These are phyloP conservation scores for Thalassarche chlororhynchos DNA, from an alignment of 2,113 vertebrate genomes.

Conservation along the genomic window DNA sequence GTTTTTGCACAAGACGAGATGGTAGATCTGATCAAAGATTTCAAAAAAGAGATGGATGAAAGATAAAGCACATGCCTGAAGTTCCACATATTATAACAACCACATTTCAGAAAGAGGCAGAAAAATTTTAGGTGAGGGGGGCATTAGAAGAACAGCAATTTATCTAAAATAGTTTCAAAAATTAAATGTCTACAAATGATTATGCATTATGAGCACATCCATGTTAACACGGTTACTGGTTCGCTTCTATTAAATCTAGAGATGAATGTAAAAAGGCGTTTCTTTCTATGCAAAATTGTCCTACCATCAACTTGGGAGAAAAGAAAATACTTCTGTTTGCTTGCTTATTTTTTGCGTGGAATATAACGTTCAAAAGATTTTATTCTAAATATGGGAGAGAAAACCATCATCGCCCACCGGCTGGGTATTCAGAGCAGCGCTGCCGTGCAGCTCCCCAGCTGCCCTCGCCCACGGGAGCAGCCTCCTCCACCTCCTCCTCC, in stretches of 20 bases:
- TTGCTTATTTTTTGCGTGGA: background rate
- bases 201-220: background rate
- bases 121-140: background rate
- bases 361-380: background rate
- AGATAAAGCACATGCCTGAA: background rate
- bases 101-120: background rate
- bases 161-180: background rate
- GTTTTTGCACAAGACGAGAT: background rate
- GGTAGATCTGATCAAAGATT: background rate
- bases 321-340: background rate
- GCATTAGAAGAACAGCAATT: background rate
- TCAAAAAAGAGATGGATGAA: background rate
- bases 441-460: accelerated
- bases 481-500: background rate
- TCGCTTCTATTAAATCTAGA: background rate
- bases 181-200: background rate
- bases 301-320: background rate
- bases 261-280: background rate
- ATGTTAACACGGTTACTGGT: background rate
- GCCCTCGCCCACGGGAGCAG: background rate
- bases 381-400: background rate
- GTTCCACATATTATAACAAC: background rate
- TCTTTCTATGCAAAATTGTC: background rate
- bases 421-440: background rate
- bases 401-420: accelerated